Base-by-base conservation (phyloP, 2,888 invertebrate genomes). In the Melipona bicolor region DNA sequence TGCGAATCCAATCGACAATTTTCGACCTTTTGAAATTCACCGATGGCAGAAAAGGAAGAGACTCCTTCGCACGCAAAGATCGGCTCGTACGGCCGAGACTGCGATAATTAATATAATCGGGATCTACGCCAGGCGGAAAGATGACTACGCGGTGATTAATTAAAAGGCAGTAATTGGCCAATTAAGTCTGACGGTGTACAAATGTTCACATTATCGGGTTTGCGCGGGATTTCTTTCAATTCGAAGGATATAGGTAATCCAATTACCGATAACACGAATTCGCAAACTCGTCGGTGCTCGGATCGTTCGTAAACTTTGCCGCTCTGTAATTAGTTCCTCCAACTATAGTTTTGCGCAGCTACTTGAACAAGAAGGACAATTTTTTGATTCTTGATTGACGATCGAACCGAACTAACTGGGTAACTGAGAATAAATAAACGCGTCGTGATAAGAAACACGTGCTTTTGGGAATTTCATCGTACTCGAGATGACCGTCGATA, bases 161-260 rank as follows among this genome's bases (percentile, higher is more conserved):
- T 81, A 54, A 72, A 72, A 76, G 62, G 50, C 61, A 76, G 83
- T 83, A 83, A 83, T 83, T 81, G 81, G 81, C 83, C 76, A 81
- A 83, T 83, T 83, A 83, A 76, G 76, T 68, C 76, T 71, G 72
- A 64, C 76, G 19, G 54, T 27, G 61, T 75, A 80, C 65, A 83
- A 75, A 86, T 68, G 61, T 75, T 75, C 67, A 77, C 75, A 85
- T 76, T 81, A 81, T 81, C 67, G 36, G 36, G 11, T 6, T n/a
- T 62, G 68, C 76, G 68, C 76, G 54, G 21, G n/a, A 32, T 64
- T 11, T n/a, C 21, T 9, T 27, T 69, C 72, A 17, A 62, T 72
- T 68, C 54, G n/a, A 21, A 24, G n/a, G 13, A 36, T 62, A 67
- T 61, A 62, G 54, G 15, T 24, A 62, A 50, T 17, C n/a, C 17